Evolutionary conservation across 2,113 vertebrate species (phyloP), one percentile per base, ranked within the genome.

Genomic region (Perca schrenkii): DNA sequence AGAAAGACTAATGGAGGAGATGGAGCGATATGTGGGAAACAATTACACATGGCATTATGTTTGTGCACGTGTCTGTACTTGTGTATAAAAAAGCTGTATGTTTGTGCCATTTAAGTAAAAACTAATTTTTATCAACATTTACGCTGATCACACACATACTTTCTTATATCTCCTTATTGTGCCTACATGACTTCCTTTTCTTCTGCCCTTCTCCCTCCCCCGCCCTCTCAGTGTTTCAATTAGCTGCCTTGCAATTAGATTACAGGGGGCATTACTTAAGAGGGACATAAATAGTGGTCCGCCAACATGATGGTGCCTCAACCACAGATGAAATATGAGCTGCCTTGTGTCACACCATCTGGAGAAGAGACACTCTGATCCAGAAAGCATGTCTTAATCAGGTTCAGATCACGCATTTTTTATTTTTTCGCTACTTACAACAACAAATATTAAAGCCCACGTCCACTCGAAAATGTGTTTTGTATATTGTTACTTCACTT

Each of bases 221-320:
- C 61, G 16, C 31, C n/a, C 43, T 82, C 15, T 60, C 86, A 21
- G 75, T 96, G 95, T 96, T 95, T 96, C 96, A 97, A 96, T 97
- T 97, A 97, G 93, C 95, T 91, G 90, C 94, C 90, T 91, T 94
- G 90, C 93, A 97, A 98, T 98, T 96, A 93, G 95, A 98, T 99
- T 97, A 97, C 34, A 0, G 95, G 90, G 90, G 93, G 94, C 95
- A 96, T 94, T 96, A 94, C 92, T 95, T 92, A 72, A 91, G 86
- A 92, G 94, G 87, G 92, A 94, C 95, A 97, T 97, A 96, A 97
- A 98, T 97, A 97, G 95, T 94, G 90, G 85, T 91, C 93, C 91
- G 93, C 89, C 71, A 61, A 90, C 91, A 90, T 94, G 95, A 94
- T 94, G 86, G 91, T 92, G 80, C 93, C 79, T 88, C 83, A 79